A percentile compares a stretch with the other conserved stretches of the same genome.
Conservation (phyloP, 2,113 vertebrate genomes). For the Ranitomeya variabilis region DNA sequence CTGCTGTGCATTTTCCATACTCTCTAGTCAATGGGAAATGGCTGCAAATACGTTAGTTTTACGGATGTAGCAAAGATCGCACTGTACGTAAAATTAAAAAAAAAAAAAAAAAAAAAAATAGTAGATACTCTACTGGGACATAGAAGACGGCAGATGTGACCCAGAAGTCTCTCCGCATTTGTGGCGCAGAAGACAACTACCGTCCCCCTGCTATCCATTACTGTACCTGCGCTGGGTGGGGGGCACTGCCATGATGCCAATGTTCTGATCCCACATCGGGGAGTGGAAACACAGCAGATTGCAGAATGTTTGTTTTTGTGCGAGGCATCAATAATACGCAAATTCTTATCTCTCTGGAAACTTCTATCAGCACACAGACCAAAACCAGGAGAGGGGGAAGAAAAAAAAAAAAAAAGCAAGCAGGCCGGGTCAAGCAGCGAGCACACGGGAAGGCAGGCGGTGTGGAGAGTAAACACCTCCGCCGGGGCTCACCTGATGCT, state of each 20-base stretch:
- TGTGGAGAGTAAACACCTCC: slow-evolving; percentile 31
- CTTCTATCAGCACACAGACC: slow-evolving; percentile 21
- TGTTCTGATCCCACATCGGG: not conserved
- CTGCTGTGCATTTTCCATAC: no score
- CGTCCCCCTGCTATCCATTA: not conserved
- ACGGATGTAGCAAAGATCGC: slow-evolving; percentile 13
- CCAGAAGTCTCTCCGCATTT: not conserved
- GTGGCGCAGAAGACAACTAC: not conserved
- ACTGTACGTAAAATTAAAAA: not conserved
- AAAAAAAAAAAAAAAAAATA: not conserved
- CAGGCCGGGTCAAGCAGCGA: not conserved
- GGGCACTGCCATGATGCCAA: slow-evolving; percentile 12
- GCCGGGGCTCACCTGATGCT: slow-evolving; percentile 39
- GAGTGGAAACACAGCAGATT: slow-evolving; percentile 39
- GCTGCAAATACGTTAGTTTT: not conserved
- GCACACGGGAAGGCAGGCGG: not conserved
- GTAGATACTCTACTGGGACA: not conserved
- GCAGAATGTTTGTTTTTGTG: slow-evolving; percentile 41
- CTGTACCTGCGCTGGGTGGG: slow-evolving; percentile 1
- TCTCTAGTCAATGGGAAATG: not conserved
- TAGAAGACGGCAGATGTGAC: not conserved
- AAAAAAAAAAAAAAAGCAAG: not conserved
- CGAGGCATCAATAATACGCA: slow-evolving; percentile 32
- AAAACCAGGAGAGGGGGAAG: not conserved
- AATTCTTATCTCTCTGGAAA: slow-evolving; percentile 51